A percentile compares a stretch with the other conserved stretches of the same genome.
These are phyloP conservation scores for Melanotaenia pygmaea DNA, from an alignment of 2,797 vertebrate genomes.

Conservation along the genomic window DNA sequence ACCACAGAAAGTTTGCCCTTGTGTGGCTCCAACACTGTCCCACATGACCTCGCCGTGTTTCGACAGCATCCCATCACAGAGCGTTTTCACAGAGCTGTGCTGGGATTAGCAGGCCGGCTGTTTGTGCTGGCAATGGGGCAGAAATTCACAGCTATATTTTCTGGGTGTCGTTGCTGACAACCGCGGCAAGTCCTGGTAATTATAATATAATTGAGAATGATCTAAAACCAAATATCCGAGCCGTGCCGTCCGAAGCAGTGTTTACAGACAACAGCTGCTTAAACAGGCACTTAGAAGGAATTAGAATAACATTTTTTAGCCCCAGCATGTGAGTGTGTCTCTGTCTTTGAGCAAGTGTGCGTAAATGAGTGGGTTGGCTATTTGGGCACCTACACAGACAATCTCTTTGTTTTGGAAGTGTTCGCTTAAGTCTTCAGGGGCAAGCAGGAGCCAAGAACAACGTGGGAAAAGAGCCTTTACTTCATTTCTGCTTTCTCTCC, in stretches of 20 bases:
- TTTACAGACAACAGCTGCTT: conserved; percentile 83
- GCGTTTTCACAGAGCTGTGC: conserved; percentile 67
- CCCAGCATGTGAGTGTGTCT: conserved; percentile 62
- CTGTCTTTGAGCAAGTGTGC: conserved; percentile 69
- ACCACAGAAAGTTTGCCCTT: conserved; percentile 11
- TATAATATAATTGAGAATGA: conserved; percentile 76
- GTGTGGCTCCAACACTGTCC: conserved; percentile 48
- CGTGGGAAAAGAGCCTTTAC: conserved; percentile 73
- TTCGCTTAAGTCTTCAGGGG: conserved; percentile 72
- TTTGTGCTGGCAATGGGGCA: conserved; percentile 76
- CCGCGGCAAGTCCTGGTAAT: conserved; percentile 66
- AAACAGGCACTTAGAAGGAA: conserved; percentile 76
- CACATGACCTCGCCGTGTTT: conserved; percentile 66
- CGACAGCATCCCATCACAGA: conserved; percentile 62
- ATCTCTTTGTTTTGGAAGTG: conserved; percentile 85
- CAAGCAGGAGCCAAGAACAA: conserved; percentile 79
- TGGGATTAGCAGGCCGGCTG: conserved; percentile 77
- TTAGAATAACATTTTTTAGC: conserved; percentile 69
- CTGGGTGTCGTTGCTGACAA: conserved; percentile 73
- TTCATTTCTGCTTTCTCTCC: conserved; percentile 70
- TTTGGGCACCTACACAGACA: conserved; percentile 83
- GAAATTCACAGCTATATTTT: conserved; percentile 76
- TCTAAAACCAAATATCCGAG: conserved; percentile 71
- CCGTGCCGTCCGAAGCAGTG: conserved; percentile 53
- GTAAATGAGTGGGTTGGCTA: conserved; percentile 68